Conservation (phyloP, 2,113 vertebrate genomes). For the Hippoglossus stenolepis region DNA sequence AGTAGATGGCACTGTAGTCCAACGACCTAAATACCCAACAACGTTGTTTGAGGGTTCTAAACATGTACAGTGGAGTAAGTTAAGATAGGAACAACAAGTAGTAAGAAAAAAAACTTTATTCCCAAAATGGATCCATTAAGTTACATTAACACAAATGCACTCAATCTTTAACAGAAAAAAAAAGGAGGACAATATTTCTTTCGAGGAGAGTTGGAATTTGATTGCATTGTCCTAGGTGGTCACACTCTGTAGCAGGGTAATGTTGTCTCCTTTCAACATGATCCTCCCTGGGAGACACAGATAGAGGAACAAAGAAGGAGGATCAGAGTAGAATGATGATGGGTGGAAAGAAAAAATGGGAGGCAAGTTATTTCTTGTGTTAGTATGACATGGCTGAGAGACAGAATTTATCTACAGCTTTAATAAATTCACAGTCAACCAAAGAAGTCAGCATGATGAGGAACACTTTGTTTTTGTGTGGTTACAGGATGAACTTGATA, state of each 20-base stretch:
- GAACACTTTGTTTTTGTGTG: too few species aligned
- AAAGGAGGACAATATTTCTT: background rate
- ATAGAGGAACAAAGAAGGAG: constrained; percentile 7
- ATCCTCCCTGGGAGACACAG: constrained; percentile 88
- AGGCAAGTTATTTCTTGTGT: background rate
- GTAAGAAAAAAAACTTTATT: constrained; percentile 65
- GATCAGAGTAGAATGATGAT: constrained; percentile 13
- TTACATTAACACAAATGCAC: constrained; percentile 53
- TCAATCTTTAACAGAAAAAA: constrained; percentile 5
- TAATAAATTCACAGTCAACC: too few species aligned
- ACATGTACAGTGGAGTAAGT: background rate
- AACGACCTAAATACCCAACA: constrained; percentile 33
- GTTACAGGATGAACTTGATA: too few species aligned
- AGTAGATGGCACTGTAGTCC: constrained; percentile 44
- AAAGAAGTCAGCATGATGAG: too few species aligned
- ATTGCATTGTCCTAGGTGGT: constrained; percentile 81
- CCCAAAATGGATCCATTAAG: constrained; percentile 34
- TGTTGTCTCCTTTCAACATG: constrained; percentile 99
- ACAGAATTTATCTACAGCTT: too few species aligned
- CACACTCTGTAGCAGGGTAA: constrained; percentile 96
- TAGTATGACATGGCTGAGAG: too few species aligned
- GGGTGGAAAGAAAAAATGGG: background rate
- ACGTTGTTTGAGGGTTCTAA: background rate
- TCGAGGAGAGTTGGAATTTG: background rate
- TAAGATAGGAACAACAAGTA: background rate